Base-by-base conservation (phyloP, 2,113 vertebrate genomes). In the Hiodon alosoides region DNA sequence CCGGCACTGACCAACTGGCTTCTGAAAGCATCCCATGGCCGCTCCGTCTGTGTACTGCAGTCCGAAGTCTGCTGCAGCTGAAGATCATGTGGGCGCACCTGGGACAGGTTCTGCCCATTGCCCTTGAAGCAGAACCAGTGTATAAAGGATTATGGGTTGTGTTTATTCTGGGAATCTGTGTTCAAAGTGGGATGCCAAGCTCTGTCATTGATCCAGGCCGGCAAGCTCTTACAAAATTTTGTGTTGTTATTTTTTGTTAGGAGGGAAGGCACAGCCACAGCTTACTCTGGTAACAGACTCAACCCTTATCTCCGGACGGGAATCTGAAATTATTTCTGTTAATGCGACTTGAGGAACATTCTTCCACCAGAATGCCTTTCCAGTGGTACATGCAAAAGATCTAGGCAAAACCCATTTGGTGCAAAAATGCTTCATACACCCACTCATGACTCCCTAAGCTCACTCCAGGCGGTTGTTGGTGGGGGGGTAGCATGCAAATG, bases 71-170 rank as follows among this genome's bases (percentile, higher is more conserved):
- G 54, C 78, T 87, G 84, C 57, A 87, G 88, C 9, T 85, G 79
- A 59, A 90, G 88, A 72, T 92, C 91, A 3, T 81, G 85, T 55
- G 91, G 89, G 81, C 85, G 89, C 67, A 90, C 81, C 74, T 91
- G 84, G 47, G 83, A 84, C 64, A 90, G 82, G 70, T 88, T 88
- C 78, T 82, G 87, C 72, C 87, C 84, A 75, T 70, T 86, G 58
- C 87, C 75, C 90, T 91, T 74, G 77, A 65, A 67, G 62, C 11
- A 52, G 46, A 72, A 46, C 11, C 70, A 73, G 50, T 31, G 17
- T 16, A 50, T 3, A 50, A 67, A 46, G 47, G n/a, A 57, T 67
- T 67, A 58, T 31, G 31, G 11, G 52, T 59, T 31, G 16, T 46
- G 17, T 60, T 59, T 9, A 13, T 46, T 51, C 53, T 55, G 52